A percentile compares a stretch with the other conserved stretches of the same genome.
Conservation (phyloP, 1,140 invertebrate genomes). For the Trypoxylus dichotomus region DNA sequence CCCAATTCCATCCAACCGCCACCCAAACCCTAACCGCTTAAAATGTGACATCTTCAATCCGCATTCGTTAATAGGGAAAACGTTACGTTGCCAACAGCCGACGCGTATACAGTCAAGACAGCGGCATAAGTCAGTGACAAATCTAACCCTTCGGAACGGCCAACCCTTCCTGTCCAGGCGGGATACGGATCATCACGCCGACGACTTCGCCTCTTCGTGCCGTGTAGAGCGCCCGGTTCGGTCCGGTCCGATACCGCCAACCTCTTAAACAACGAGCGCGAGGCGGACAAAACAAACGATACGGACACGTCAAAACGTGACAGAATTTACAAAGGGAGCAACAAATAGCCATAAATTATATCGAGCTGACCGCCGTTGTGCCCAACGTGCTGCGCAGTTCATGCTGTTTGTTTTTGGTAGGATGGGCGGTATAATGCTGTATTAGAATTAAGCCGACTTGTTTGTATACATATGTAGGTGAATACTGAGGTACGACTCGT, state of each 20-base stretch:
- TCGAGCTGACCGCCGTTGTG: neutral
- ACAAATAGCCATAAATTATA: conserved; percentile 4
- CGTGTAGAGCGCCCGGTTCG: no score
- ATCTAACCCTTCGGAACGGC: neutral
- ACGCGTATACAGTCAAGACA: neutral
- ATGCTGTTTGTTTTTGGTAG: neutral
- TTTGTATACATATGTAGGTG: no score
- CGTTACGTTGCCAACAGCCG: neutral
- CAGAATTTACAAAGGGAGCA: conserved; percentile 1
- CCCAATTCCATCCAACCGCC: no score
- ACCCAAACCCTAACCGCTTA: neutral
- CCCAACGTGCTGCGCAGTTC: neutral
- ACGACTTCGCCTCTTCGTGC: neutral
- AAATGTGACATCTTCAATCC: neutral
- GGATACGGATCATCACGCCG: neutral
- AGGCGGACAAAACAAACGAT: neutral
- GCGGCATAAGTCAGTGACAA: neutral
- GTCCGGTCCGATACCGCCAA: neutral
- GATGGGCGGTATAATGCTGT: neutral
- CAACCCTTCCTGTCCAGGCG: neutral
- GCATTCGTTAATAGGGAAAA: neutral
- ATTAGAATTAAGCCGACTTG: no score
- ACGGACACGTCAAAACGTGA: conserved; percentile 1
- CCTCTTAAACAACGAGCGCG: neutral
- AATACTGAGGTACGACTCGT: no score